A percentile compares a stretch with the other conserved stretches of the same genome.
phyloP scores from a whole-genome alignment of 2,113 vertebrate genomes.

The Pseudorectes ferrugineus region DNA sequence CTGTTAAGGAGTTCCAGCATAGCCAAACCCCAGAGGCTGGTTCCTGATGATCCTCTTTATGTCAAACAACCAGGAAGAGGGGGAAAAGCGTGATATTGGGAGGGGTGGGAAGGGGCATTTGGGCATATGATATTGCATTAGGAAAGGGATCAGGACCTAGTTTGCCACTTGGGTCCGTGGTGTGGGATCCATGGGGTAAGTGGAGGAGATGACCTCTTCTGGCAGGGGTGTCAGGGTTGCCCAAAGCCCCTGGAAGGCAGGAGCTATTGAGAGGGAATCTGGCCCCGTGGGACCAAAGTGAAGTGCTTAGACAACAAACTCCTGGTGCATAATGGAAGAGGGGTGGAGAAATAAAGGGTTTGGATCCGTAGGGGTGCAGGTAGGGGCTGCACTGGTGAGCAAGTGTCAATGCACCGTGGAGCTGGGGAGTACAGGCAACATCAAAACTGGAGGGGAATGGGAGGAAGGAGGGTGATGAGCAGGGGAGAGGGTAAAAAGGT shows the following conservation, averaged over 20 bases:
- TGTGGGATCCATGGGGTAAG: not conserved
- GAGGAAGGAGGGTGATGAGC: not conserved
- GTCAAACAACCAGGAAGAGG: not conserved
- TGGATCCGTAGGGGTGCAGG: not conserved
- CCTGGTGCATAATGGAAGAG: not conserved
- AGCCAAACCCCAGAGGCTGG: not conserved
- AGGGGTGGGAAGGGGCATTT: not conserved
- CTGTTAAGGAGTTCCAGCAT: not conserved
- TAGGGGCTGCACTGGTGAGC: not conserved
- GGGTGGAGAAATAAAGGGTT: not conserved
- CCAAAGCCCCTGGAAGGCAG: not conserved
- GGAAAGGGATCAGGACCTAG: not conserved
- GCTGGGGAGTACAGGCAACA: not conserved
- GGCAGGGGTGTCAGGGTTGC: not conserved
- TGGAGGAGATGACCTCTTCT: not conserved
- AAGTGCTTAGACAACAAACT: not conserved
- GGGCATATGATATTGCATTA: not conserved
- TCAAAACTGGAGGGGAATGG: not conserved
- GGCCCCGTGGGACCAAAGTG: not conserved
- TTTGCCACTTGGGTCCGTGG: not conserved
- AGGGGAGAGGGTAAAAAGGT: not conserved
- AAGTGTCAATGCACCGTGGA: rapidly evolving
- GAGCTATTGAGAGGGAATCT: not conserved
- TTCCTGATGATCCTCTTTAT: not conserved
- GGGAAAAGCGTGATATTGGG: not conserved